Base-by-base conservation (phyloP, 2,888 invertebrate genomes). In the Charanyca ferruginea region DNA sequence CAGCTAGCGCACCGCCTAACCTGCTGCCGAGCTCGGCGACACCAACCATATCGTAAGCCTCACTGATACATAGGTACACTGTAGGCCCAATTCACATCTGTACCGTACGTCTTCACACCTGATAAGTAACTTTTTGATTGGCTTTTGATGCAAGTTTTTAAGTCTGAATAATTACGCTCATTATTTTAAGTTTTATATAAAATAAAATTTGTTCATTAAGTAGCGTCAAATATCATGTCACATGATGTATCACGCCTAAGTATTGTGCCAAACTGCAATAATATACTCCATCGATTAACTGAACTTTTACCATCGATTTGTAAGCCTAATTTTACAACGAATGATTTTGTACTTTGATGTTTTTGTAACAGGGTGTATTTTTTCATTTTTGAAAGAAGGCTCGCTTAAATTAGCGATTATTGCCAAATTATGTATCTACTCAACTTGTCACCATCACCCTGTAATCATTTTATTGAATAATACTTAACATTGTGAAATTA, bases 1-100 rank as follows among this genome's bases (percentile, higher is more conserved):
- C 86, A 95, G 95, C 94, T 95, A 95, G 91, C 95, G 91, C 75
- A 84, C 65, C 57, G 79, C 61, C 45, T 49, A 7, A 58, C 23
- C 23, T 20, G 49, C 72, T 55, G 20, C 60, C 66, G 23, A 22
- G 49, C 18, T 66, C 72, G 20, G 66, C 52, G 16, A 52, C 25
- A 57, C 44, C 45, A 53, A 77, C 32, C 74, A 81, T 74, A 79
- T 79, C 81, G 53, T 52, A 48, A 59, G 55, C 22, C 52, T 64
- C 47, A 67, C 60, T 11, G 42, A 65, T 66, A 64, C 52, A 18
- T 76, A 73, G 58, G 45, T 62, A 62, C 61, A 62, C 59, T 55
- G 4, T 23, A 49, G 9, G 42, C 70, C 41, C 22, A 51, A 38
- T 38, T 23, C 11, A 38, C 35, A 53, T 22, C 22, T 49, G 22